Evolutionary conservation across 92 coral and sea anemone species (phyloP).

Genomic region (Epizoanthus illoricatus): DNA sequence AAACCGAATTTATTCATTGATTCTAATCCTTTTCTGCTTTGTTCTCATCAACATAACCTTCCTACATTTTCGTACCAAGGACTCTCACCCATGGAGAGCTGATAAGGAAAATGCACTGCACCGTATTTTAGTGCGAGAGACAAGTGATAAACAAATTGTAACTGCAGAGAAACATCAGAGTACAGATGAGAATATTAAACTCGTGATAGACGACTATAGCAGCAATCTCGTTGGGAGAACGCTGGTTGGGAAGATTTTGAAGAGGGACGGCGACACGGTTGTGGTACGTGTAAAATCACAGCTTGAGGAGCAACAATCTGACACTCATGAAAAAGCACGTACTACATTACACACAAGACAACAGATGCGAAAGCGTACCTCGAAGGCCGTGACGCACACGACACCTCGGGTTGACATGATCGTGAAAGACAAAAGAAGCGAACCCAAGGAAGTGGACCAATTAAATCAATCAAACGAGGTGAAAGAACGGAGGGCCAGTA

Average conservation of each 20-base stretch:
- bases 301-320: background rate
- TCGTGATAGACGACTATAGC: background rate
- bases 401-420: background rate
- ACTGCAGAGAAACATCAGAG: background rate
- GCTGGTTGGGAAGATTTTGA: background rate
- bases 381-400: background rate
- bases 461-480: no score
- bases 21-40: background rate
- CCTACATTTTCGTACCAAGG: background rate
- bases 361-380: background rate
- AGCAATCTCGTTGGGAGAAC: background rate
- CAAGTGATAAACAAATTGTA: background rate
- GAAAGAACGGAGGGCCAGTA: background rate
- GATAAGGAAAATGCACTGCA: no score
- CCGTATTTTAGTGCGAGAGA: background rate
- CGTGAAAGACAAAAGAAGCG: background rate
- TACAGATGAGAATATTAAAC: background rate
- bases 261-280: background rate
- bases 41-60: background rate
- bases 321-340: no score
- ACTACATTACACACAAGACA: no score
- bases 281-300: background rate
- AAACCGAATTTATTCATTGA: slow-evolving; percentile 8
- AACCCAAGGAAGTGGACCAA: background rate
- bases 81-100: background rate